Evolutionary conservation across 2,113 vertebrate species (phyloP).

Genomic region (Thermophis baileyi): DNA sequence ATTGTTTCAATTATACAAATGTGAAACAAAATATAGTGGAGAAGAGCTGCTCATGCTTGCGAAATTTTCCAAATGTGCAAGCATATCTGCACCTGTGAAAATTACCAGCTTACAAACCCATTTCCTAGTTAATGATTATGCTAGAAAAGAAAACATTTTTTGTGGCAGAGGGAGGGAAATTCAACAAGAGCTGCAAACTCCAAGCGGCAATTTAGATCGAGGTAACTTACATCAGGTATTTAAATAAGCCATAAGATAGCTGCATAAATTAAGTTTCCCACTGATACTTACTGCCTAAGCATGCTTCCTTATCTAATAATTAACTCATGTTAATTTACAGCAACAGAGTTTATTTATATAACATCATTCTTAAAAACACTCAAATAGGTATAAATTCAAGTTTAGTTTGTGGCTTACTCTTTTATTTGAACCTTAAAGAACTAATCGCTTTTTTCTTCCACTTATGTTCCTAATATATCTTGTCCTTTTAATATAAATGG

Average conservation of each 20-base stretch:
- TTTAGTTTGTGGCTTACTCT: background rate
- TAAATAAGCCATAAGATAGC: background rate
- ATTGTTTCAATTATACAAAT: background rate
- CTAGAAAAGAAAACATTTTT: background rate
- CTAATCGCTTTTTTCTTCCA: background rate
- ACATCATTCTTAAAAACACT: background rate
- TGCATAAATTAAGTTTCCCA: conserved; percentile 2
- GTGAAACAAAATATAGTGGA: background rate
- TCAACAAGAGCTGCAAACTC: background rate
- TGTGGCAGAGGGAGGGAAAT: background rate
- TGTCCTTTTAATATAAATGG: background rate
- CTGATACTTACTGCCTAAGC: background rate
- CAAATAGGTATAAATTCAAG: background rate
- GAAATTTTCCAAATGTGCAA: background rate
- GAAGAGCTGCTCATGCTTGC: background rate
- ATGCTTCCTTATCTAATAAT: background rate
- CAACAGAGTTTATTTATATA: background rate
- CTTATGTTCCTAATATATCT: background rate
- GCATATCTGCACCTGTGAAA: conserved; percentile 5
- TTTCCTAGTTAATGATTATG: conserved; percentile 8
- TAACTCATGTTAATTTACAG: background rate
- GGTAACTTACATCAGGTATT: background rate
- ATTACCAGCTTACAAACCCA: conserved; percentile 11
- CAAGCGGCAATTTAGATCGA: background rate
- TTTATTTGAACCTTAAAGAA: background rate